Evolutionary conservation across 2,797 vertebrate genomes (phyloP).

Genomic region (Rhadinocentrus ornatus): DNA sequence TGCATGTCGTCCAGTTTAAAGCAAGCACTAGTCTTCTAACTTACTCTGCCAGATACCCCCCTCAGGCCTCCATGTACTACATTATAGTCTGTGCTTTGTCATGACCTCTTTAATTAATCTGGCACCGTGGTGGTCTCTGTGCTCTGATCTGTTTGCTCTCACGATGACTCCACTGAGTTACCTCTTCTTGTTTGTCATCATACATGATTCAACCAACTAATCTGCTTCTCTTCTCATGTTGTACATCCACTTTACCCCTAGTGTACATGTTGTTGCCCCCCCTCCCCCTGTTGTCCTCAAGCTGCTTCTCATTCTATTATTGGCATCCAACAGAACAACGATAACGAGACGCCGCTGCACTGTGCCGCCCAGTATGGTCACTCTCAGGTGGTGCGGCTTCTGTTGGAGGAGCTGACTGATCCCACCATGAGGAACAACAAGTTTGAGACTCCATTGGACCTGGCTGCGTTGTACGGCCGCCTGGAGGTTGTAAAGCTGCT

Average conservation of each 20-base stretch:
- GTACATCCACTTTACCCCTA: neutral
- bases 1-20: constrained; percentile 44
- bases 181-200: constrained; percentile 17
- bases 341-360: constrained; percentile 98
- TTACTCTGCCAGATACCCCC: constrained; percentile 12
- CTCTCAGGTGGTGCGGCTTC: constrained; percentile 91
- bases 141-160: constrained; percentile 41
- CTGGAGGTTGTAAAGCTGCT: constrained; percentile 97
- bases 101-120: constrained; percentile 39
- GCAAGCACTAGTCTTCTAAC: too few species aligned
- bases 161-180: constrained; percentile 15
- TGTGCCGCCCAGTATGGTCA: constrained; percentile 98
- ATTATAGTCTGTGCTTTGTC: constrained; percentile 35
- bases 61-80: constrained; percentile 26
- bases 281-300: neutral
- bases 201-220: neutral
- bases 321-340: constrained; percentile 88
- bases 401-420: constrained; percentile 97
- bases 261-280: neutral
- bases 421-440: constrained; percentile 99
- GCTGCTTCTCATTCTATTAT: constrained; percentile 28
- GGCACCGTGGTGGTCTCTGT: constrained; percentile 35
- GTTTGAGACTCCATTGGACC: constrained; percentile 95
- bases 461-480: constrained; percentile 95
- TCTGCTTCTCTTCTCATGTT: constrained; percentile 13